Evolutionary conservation across 2,797 vertebrate genomes (phyloP).

Genomic region (Rhinatrema bivittatum): DNA sequence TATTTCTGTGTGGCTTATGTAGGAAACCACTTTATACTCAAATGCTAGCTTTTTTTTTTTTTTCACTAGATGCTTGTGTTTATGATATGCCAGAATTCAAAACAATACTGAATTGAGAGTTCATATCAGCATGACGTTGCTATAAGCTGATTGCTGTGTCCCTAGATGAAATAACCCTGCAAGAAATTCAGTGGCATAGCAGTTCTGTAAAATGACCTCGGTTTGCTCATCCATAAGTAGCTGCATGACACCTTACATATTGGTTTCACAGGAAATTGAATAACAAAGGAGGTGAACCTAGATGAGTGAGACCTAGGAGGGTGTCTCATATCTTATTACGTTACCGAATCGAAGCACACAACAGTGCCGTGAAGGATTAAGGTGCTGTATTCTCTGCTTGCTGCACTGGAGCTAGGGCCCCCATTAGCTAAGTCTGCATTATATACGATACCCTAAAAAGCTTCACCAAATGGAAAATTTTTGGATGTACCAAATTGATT

Average conservation of each 20-base stretch:
- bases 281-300: slow-evolving; percentile 10
- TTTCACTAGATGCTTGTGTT: too few relatives aligned
- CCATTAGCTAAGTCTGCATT: background rate
- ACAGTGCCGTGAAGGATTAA: slow-evolving; percentile 4
- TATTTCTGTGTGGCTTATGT: too few relatives aligned
- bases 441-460: background rate
- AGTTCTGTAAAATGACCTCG: slow-evolving; percentile 8
- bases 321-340: slow-evolving; percentile 39
- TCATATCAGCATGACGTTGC: too few relatives aligned
- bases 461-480: slow-evolving; percentile 70
- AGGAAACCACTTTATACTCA: too few relatives aligned
- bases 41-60: too few relatives aligned
- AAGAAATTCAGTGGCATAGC: too few relatives aligned
- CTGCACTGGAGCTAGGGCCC: background rate
- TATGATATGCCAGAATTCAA: too few relatives aligned
- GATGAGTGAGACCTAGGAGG: background rate
- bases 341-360: slow-evolving; percentile 28
- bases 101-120: too few relatives aligned
- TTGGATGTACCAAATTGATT: slow-evolving; percentile 67
- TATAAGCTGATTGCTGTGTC: slow-evolving; percentile 1
- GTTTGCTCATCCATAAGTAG: background rate
- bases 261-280: background rate
- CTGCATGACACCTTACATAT: background rate
- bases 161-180: too few relatives aligned
- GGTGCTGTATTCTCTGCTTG: slow-evolving; percentile 1